Conservation (phyloP, 2,888 invertebrate genomes). For the Caenorhabditis sp. region DNA sequence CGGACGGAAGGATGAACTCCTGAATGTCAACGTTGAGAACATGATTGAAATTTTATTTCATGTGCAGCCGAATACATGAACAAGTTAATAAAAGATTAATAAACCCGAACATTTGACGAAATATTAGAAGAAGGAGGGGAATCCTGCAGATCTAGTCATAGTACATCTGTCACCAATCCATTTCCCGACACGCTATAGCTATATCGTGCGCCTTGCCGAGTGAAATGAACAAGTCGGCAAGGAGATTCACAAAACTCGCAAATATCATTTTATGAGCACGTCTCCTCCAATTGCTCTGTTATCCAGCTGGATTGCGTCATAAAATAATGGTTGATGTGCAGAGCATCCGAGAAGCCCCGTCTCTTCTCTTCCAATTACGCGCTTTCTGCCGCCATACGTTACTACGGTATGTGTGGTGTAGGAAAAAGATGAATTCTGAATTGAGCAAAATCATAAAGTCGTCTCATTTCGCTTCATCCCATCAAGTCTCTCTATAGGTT, state of each 20-base stretch:
- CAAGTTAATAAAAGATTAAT: conserved; percentile 33
- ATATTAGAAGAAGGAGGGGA: conserved; percentile 4
- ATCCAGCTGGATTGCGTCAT: conserved; percentile 56
- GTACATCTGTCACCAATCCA: conserved; percentile 59
- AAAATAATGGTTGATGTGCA: conserved; percentile 41
- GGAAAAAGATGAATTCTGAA: conserved; percentile 30
- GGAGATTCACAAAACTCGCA: no score
- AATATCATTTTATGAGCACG: conserved; percentile 8
- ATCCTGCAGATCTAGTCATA: conserved; percentile 28
- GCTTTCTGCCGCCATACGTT: conserved; percentile 28
- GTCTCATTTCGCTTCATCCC: no score
- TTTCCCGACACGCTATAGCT: conserved; percentile 46
- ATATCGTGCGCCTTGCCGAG: conserved; percentile 10
- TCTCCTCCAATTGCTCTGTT: conserved; percentile 41
- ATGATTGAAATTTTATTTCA: neutral
- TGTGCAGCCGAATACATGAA: conserved; percentile 12
- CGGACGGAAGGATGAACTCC: no score
- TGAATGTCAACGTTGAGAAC: no score
- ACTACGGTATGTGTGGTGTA: conserved; percentile 55
- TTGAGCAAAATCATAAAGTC: conserved; percentile 43
- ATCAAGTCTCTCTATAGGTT: neutral
- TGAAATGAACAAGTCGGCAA: neutral
- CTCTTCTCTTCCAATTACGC: conserved; percentile 50
- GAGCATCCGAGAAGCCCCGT: conserved; percentile 23
- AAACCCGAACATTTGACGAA: conserved; percentile 15